phyloP scores from a whole-genome alignment of 2,113 vertebrate species.

The Cololabis saira region DNA sequence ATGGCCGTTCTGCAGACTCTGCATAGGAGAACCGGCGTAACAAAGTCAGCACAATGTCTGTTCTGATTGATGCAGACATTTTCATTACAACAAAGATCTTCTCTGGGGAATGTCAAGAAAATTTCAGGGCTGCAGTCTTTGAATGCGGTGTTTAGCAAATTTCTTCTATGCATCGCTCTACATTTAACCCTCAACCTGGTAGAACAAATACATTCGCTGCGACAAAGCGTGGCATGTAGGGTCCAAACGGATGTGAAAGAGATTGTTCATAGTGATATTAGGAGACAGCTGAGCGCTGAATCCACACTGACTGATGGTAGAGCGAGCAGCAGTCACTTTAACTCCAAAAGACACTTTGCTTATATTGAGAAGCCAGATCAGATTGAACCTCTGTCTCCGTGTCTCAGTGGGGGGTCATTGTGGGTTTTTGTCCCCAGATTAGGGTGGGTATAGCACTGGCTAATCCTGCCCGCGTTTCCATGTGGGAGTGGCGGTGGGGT shows the following conservation, averaged over 20 bases:
- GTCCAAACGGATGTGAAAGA: constrained; percentile 25
- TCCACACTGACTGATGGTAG: constrained; percentile 61
- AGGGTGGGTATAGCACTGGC: constrained; percentile 72
- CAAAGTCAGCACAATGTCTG: not conserved
- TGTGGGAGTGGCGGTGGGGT: constrained; percentile 77
- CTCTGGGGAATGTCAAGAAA: not conserved
- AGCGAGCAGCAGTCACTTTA: constrained; percentile 70
- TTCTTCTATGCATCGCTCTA: not conserved
- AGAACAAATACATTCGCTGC: constrained; percentile 2
- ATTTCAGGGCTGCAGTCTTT: not conserved
- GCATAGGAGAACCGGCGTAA: not conserved
- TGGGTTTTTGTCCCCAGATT: constrained; percentile 81
- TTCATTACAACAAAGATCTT: not conserved
- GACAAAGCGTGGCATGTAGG: constrained; percentile 10
- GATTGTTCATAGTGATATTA: constrained; percentile 45
- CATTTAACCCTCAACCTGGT: not conserved
- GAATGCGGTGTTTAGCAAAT: not conserved
- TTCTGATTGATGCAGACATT: not conserved
- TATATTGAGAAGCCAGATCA: constrained; percentile 62
- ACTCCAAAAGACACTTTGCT: constrained; percentile 71
- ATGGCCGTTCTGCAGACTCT: not conserved
- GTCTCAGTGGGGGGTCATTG: constrained; percentile 73
- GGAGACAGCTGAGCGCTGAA: constrained; percentile 57
- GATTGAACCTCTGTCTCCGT: constrained; percentile 68
- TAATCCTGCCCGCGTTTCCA: constrained; percentile 81